Evolutionary conservation across 64 coral and sea anemone genomes (phyloP).

Genomic region (Anthopleura sola): DNA sequence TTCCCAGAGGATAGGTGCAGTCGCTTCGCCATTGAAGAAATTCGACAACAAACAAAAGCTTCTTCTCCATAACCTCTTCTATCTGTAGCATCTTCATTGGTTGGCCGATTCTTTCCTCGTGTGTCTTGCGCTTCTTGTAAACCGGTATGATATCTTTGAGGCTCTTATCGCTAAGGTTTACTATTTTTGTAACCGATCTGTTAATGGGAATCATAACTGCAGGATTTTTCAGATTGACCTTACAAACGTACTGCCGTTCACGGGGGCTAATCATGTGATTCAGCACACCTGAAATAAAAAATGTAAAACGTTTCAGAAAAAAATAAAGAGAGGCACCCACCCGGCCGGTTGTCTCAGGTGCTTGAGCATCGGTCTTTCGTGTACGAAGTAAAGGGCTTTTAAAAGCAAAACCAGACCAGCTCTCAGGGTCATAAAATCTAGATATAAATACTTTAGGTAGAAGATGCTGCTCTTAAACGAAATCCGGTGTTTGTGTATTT

Average conservation of each 20-base stretch:
- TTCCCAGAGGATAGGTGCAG: slow-evolving; percentile 42
- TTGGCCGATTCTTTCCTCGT: not conserved
- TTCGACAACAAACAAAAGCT: slow-evolving; percentile 69
- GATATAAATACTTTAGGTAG: no score
- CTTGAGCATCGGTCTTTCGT: no score
- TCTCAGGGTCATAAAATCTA: no score
- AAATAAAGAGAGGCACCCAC: no score
- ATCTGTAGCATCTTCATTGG: slow-evolving; percentile 26
- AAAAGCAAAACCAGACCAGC: no score
- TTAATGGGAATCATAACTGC: slow-evolving; percentile 82
- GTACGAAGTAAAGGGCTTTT: no score
- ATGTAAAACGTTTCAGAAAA: not conserved
- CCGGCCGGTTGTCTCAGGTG: no score
- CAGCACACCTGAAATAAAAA: slow-evolving; percentile 55
- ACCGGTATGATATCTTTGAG: not conserved
- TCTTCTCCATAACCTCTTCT: slow-evolving; percentile 51
- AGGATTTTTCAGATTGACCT: slow-evolving; percentile 40
- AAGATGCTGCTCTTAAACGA: no score
- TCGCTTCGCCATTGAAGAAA: slow-evolving; percentile 65
- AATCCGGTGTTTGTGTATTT: no score
- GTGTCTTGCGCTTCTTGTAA: not conserved
- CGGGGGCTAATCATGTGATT: slow-evolving; percentile 66
- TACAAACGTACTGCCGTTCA: slow-evolving; percentile 88
- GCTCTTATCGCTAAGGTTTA: slow-evolving; percentile 55
- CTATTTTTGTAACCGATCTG: slow-evolving; percentile 66